A percentile compares a stretch with the other conserved stretches of the same genome.
phyloP scores from a whole-genome alignment of 2,888 invertebrate species.

The Orthosia cruda region DNA sequence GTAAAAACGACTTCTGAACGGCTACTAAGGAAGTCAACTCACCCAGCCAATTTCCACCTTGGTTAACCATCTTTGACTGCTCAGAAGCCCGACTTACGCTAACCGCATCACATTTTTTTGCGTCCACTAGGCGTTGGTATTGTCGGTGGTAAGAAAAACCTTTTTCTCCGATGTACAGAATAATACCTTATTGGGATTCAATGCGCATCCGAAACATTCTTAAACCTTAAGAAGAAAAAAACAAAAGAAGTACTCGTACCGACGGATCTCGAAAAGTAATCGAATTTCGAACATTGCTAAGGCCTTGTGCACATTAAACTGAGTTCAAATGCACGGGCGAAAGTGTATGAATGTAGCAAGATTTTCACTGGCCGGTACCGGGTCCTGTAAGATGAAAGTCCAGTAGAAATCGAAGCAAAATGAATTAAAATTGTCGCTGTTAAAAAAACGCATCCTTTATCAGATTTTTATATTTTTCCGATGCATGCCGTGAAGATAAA shows the following conservation, averaged over 20 bases:
- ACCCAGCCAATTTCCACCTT: slow-evolving; percentile 17
- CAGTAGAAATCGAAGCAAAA: neutral
- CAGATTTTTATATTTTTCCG: neutral
- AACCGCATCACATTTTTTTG: slow-evolving; percentile 38
- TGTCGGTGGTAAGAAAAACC: slow-evolving; percentile 36
- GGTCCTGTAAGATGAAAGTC: no score
- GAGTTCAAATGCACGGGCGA: no score
- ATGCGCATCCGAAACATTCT: slow-evolving; percentile 41
- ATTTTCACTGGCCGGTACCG: no score
- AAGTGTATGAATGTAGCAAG: neutral
- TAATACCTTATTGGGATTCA: slow-evolving; percentile 59
- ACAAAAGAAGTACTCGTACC: slow-evolving; percentile 28
- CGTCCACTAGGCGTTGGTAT: slow-evolving; percentile 18
- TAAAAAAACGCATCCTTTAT: neutral
- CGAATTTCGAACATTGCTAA: slow-evolving; percentile 45
- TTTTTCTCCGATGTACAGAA: slow-evolving; percentile 26
- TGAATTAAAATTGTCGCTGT: neutral
- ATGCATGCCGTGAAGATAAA: no score
- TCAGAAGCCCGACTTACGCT: slow-evolving; percentile 24
- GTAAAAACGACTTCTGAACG: slow-evolving; percentile 1
- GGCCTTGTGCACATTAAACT: neutral
- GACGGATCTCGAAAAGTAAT: slow-evolving; percentile 26
- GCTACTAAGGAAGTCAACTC: slow-evolving; percentile 33
- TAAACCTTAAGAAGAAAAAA: slow-evolving; percentile 19
- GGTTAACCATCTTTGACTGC: slow-evolving; percentile 17